Percentiles rank a stretch among this genome's conserved stretches.
These are phyloP conservation scores for Diprion similis DNA, from an alignment of 1,140 invertebrate genomes.

Conservation along the genomic window DNA sequence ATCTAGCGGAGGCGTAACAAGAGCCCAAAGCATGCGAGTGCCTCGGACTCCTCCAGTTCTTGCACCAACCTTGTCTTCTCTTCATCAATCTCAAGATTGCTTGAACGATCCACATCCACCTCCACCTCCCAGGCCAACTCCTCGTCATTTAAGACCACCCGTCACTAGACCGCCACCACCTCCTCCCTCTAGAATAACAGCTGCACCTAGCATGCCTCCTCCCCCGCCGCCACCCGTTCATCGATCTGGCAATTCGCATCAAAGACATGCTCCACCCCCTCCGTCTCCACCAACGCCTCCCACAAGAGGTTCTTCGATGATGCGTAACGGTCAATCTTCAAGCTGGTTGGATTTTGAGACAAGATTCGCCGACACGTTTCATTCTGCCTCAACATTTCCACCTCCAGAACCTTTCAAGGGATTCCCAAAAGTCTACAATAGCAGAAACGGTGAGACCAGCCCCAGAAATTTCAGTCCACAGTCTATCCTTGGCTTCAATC, in stretches of 20 bases:
- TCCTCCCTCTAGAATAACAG: slow-evolving; percentile 42
- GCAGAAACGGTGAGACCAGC: slow-evolving; percentile 60
- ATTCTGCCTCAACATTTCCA: slow-evolving; percentile 60
- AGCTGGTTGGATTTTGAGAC: slow-evolving; percentile 57
- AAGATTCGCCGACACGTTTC: slow-evolving; percentile 62
- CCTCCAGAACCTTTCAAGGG: slow-evolving; percentile 59
- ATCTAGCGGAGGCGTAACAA: slow-evolving; percentile 49
- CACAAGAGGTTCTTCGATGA: slow-evolving; percentile 43
- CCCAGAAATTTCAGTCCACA: slow-evolving; percentile 12
- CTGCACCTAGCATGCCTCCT: slow-evolving; percentile 37
- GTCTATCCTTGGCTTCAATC: slow-evolving; percentile 16
- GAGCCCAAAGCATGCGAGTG: slow-evolving; percentile 65
- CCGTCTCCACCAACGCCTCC: slow-evolving; percentile 46
- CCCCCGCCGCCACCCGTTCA: slow-evolving; percentile 55
- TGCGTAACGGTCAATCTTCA: slow-evolving; percentile 38
- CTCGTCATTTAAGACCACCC: slow-evolving; percentile 52
- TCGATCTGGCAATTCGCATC: slow-evolving; percentile 43
- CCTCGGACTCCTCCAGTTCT: slow-evolving; percentile 61
- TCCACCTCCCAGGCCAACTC: slow-evolving; percentile 35
- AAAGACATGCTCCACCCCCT: slow-evolving; percentile 44
- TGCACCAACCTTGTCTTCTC: slow-evolving; percentile 50
- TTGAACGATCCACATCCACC: slow-evolving; percentile 49
- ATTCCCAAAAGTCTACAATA: slow-evolving; percentile 64
- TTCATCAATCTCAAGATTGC: slow-evolving; percentile 65
- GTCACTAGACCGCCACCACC: slow-evolving; percentile 57